Evolutionary conservation across 2,113 vertebrate species (phyloP), one percentile per base, ranked within the genome.

Genomic region (Brachypodius melanocephalos): DNA sequence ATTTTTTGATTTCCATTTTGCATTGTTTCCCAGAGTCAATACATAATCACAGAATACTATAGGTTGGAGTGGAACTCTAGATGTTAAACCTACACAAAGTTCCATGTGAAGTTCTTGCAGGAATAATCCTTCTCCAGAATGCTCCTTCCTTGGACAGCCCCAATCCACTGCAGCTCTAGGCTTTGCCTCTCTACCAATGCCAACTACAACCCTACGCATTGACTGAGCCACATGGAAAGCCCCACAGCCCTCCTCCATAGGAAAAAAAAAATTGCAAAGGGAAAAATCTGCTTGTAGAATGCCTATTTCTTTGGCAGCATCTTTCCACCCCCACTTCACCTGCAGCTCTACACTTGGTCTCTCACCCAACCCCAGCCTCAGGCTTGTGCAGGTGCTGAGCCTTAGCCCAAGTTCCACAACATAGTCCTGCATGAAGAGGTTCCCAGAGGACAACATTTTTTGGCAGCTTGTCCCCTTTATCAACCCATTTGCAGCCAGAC

Each of bases 11-110:
- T 88, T 92, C 83, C n/a, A 38, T 84, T 88, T 86, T 8, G n/a
- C 67, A 74, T 54, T 78, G 59, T 80, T 93, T 96, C 91, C 76
- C 91, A 96, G 89, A 85, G 67, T 67, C 32, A 80, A 76, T 73
- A 73, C 24, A 63, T 67, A 66, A 69, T 83, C 75, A 36, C 18
- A 73, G 51, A 90, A 73, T 82, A 89, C 87, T 62, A 94, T 46
- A 83, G 24, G 22, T 55, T 45, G 57, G 61, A 63, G 78, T 0
- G 0, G 61, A 85, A 82, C 22, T 63, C 43, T 32, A 51, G 40
- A 72, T 78, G 18, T 59, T 46, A 87, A 92, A 78, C 5, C 21
- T 36, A 46, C 36, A 48, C 4, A 1, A 79, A 61, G 19, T 40
- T 28, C 25, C 28, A 68, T 5, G 65, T 6, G 13, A 77, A 80